Conservation (phyloP, 2,888 invertebrate species). For the Dorcus hopei region DNA sequence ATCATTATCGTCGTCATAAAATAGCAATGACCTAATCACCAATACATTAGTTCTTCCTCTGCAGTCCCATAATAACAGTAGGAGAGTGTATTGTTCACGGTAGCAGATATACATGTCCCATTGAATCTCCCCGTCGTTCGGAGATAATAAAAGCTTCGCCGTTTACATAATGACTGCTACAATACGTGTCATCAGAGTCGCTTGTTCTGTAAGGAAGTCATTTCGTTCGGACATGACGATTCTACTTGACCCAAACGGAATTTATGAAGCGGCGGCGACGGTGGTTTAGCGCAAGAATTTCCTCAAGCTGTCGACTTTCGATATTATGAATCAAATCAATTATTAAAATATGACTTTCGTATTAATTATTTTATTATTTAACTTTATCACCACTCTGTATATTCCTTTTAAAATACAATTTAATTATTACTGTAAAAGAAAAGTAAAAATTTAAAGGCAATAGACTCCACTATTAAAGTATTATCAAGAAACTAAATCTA, state of each 20-base stretch:
- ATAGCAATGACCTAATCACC: constrained; percentile 24
- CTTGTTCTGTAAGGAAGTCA: constrained; percentile 49
- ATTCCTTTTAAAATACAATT: too few relatives aligned
- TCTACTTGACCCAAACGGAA: constrained; percentile 25
- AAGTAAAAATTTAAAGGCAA: too few relatives aligned
- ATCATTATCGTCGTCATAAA: constrained; percentile 23
- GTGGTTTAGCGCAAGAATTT: too few relatives aligned
- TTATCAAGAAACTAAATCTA: too few relatives aligned
- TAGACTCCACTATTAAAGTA: too few relatives aligned
- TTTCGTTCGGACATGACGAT: constrained; percentile 41
- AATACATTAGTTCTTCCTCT: constrained; percentile 21
- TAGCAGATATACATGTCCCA: constrained; percentile 27
- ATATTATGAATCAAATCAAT: too few relatives aligned
- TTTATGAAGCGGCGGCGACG: background rate
- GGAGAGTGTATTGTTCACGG: constrained; percentile 12
- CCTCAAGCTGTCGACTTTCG: too few relatives aligned
- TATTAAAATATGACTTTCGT: too few relatives aligned
- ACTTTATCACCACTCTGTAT: too few relatives aligned
- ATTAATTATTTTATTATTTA: too few relatives aligned
- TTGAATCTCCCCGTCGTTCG: constrained; percentile 31
- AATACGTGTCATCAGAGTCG: constrained; percentile 48
- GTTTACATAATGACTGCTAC: constrained; percentile 49
- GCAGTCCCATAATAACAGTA: constrained; percentile 9
- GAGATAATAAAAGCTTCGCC: constrained; percentile 44
- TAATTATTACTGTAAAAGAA: too few relatives aligned